Conservation (phyloP, 1,140 invertebrate species). For the Oppia nitens region DNA sequence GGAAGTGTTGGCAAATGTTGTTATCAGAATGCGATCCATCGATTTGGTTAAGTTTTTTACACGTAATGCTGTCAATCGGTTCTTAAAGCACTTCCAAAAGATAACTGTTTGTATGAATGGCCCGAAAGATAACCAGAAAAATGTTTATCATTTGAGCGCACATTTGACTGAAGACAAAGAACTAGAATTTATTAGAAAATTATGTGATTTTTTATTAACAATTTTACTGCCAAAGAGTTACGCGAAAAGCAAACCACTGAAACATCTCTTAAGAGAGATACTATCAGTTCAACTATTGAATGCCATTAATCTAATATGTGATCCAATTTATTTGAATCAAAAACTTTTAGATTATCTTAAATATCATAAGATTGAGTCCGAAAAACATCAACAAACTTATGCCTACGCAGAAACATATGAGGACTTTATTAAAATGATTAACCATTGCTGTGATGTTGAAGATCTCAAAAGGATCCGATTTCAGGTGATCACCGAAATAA, state of each 20-base stretch:
- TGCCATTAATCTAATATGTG: conserved; percentile 59
- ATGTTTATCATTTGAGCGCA: conserved; percentile 41
- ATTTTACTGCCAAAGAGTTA: conserved; percentile 61
- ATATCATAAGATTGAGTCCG: conserved; percentile 48
- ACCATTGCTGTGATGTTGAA: conserved; percentile 57
- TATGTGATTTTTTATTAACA: conserved; percentile 62
- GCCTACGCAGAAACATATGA: conserved; percentile 76
- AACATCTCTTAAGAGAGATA: conserved; percentile 61
- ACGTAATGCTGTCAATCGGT: conserved; percentile 54
- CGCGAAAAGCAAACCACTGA: conserved; percentile 46
- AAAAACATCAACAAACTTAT: conserved; percentile 59
- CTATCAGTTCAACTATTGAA: conserved; percentile 57
- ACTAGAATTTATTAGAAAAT: conserved; percentile 55
- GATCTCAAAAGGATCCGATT: conserved; percentile 66
- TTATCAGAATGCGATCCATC: conserved; percentile 48
- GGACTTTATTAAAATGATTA: conserved; percentile 69
- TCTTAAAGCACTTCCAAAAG: conserved; percentile 67
- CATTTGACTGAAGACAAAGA: conserved; percentile 54
- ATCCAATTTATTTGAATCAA: conserved; percentile 78
- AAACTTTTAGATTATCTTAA: conserved; percentile 65
- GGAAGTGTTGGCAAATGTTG: conserved; percentile 54
- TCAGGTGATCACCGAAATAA: conserved; percentile 74
- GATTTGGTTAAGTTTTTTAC: conserved; percentile 66
- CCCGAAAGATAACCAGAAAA: conserved; percentile 1
- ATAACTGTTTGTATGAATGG: conserved; percentile 47